phyloP scores from a whole-genome alignment of 2,797 vertebrate genomes.

The Melanotaenia trifasciata region DNA sequence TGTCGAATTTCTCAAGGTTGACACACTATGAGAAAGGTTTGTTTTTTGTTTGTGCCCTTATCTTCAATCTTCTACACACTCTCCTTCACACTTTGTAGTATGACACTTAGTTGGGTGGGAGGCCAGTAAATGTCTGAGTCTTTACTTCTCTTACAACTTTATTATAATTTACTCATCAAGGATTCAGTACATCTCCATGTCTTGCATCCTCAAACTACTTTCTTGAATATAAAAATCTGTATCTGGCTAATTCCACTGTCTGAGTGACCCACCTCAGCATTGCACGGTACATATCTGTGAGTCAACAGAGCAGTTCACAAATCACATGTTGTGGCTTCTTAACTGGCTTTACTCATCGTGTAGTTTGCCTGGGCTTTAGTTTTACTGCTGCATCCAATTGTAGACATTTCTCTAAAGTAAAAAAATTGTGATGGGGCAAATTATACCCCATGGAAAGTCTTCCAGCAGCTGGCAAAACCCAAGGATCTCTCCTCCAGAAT shows the following conservation, averaged over 20 bases:
- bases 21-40: slow-evolving; percentile 36
- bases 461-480: neutral
- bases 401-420: neutral
- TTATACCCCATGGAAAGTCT: neutral
- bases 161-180: neutral
- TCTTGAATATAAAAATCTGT: neutral
- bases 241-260: too few species aligned
- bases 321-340: neutral
- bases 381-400: neutral
- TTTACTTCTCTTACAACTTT: neutral
- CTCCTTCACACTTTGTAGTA: slow-evolving; percentile 45
- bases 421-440: neutral
- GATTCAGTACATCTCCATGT: neutral
- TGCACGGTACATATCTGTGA: neutral
- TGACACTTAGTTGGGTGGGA: slow-evolving; percentile 53
- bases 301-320: neutral
- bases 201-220: neutral
- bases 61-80: slow-evolving; percentile 4
- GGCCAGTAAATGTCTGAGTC: slow-evolving; percentile 20
- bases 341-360: neutral
- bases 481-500: neutral
- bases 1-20: slow-evolving; percentile 36
- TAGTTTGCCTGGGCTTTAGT: neutral
- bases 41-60: slow-evolving; percentile 35
- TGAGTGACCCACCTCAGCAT: neutral